Base-by-base conservation (phyloP, 2,113 vertebrate species). In the Hirundichthys speculiger region DNA sequence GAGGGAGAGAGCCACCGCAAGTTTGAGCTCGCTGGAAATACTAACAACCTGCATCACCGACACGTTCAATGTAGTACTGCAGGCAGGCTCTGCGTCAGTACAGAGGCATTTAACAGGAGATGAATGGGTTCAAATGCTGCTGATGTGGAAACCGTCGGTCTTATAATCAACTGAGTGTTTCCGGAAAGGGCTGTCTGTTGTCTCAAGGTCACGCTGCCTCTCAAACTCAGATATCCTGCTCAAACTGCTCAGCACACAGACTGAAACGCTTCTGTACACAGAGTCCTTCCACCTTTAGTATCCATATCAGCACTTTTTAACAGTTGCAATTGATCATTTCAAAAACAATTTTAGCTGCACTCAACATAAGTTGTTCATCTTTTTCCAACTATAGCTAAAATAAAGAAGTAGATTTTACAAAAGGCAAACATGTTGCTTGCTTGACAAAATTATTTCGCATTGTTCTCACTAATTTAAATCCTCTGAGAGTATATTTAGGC, bases 161-260 rank as follows among this genome's bases (percentile, higher is more conserved):
- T 54, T 22, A 20, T 19, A 63, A 51, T 57, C 72, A 72, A 51
- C 38, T 39, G 30, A 38, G 18, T 25, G 4, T 42, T 13, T 38
- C 25, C 16, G 18, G 15, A n/a, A 5, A 20, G 20, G 38, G 30
- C 12, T 61, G 58, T 72, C 14, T 78, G 73, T 69, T 34, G 51
- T 62, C 55, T 79, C 82, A 86, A 86, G 88, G 82, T 90, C 80
- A 82, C 52, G 55, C n/a, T 56, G 43, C 63, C 48, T 69, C 52
- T 45, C 52, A 64, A 55, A 54, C 30, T 34, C 30, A 27, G 6
- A 27, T 6, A 27, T 27, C 3, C 25, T 21, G 60, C 73, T 58
- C 49, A 73, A 24, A 15, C 48, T 42, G 49, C 21, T 51, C 38
- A 13, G 42, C n/a, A 46, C n/a, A 46, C 20, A 52, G 48, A 52